Evolutionary conservation across 1,140 invertebrate species (phyloP).

Genomic region (Phymorhynchus buccinoides): DNA sequence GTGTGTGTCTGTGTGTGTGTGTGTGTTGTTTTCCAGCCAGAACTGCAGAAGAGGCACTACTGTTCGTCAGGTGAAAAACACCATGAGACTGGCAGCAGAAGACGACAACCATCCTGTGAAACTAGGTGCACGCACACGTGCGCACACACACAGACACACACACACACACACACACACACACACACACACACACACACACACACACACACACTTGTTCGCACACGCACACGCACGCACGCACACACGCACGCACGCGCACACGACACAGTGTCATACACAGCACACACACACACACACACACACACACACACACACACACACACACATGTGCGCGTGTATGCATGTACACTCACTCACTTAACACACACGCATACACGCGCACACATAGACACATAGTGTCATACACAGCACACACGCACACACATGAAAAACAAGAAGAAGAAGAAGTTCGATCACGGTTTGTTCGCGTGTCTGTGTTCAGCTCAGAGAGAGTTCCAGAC

Average conservation of each 20-base stretch:
- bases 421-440: no score
- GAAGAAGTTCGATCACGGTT: no score
- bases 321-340: neutral
- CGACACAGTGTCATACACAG: no score
- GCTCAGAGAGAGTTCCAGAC: no score
- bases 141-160: neutral
- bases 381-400: neutral
- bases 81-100: neutral
- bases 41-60: neutral
- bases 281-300: conserved; percentile 8
- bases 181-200: neutral
- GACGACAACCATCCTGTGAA: neutral
- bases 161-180: neutral
- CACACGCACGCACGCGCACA: neutral
- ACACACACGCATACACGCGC: neutral
- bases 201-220: no score
- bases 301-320: conserved; percentile 1
- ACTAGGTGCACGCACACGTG: neutral
- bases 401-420: neutral
- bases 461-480: no score
- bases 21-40: neutral
- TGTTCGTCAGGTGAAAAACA: neutral
- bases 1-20: neutral
- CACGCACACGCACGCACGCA: no score
- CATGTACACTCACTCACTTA: neutral